Conservation (phyloP, 2,888 invertebrate species). For the Charanyca ferruginea region DNA sequence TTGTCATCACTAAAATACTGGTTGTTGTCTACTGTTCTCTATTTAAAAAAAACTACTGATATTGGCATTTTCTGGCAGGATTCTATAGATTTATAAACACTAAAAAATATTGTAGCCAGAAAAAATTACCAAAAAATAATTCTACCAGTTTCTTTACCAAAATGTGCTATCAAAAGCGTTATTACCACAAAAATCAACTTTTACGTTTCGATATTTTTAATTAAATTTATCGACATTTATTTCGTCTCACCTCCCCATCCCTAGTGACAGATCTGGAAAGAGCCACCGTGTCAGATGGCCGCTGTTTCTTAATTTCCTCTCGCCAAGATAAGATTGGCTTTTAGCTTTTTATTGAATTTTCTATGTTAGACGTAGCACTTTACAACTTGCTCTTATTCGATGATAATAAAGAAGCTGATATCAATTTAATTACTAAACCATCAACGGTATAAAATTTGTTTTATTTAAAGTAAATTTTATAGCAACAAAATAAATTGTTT, state of each 20-base stretch:
- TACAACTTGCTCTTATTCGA: constrained; percentile 77
- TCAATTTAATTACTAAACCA: constrained; percentile 63
- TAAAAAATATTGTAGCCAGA: background rate
- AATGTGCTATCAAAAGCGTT: too few relatives aligned
- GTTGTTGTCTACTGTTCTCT: too few relatives aligned
- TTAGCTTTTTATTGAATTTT: constrained; percentile 91
- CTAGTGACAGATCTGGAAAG: constrained; percentile 86
- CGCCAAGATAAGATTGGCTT: constrained; percentile 90
- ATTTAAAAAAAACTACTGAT: too few relatives aligned
- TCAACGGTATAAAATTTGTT: constrained; percentile 49
- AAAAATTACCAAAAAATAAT: background rate
- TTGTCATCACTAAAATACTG: too few relatives aligned
- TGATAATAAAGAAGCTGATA: constrained; percentile 63
- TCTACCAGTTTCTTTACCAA: too few relatives aligned
- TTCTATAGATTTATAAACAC: background rate
- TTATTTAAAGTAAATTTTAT: constrained; percentile 44
- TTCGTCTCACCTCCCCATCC: constrained; percentile 61
- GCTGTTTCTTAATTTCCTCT: constrained; percentile 91
- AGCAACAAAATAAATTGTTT: background rate
- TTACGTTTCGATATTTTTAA: background rate
- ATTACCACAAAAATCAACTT: background rate
- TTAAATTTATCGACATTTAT: constrained; percentile 45
- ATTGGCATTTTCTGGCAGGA: too few relatives aligned
- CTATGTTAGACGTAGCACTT: constrained; percentile 86
- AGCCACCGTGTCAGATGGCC: constrained; percentile 90